Evolutionary conservation across 2,113 vertebrate genomes (phyloP).

Genomic region (Syngnathus floridae): DNA sequence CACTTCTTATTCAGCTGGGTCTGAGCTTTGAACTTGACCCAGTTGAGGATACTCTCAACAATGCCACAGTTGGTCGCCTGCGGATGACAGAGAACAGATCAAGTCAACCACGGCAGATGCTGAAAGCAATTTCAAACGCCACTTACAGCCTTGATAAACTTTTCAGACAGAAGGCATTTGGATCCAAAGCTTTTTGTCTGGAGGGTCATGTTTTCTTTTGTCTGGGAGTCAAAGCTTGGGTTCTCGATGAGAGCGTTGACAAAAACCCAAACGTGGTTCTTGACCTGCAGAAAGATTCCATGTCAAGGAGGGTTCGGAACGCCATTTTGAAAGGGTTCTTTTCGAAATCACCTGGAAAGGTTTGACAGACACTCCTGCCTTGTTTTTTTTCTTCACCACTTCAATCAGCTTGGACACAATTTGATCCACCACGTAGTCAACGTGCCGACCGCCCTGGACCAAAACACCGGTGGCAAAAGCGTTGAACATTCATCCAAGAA

Average conservation of each 20-base stretch:
- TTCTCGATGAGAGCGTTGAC: constrained; percentile 97
- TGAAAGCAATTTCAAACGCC: neutral
- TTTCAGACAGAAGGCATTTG: constrained; percentile 90
- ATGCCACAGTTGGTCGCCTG: constrained; percentile 98
- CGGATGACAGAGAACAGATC: constrained; percentile 6
- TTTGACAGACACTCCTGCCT: constrained; percentile 95
- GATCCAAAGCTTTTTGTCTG: constrained; percentile 97
- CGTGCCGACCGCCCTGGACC: constrained; percentile 87
- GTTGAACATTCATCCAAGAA: too few species aligned
- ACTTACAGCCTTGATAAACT: constrained; percentile 92
- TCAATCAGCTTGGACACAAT: constrained; percentile 95
- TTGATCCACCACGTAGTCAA: constrained; percentile 97
- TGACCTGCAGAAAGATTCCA: constrained; percentile 75
- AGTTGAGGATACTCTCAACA: constrained; percentile 97
- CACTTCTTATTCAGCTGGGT: constrained; percentile 98
- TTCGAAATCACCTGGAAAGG: constrained; percentile 84
- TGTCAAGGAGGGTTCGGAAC: too few species aligned
- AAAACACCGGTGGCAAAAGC: neutral
- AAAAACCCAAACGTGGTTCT: constrained; percentile 99
- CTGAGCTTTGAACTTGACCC: constrained; percentile 99
- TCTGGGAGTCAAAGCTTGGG: constrained; percentile 96
- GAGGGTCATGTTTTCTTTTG: constrained; percentile 98
- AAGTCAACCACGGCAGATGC: neutral
- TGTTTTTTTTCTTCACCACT: constrained; percentile 99
- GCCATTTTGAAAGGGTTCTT: neutral